Evolutionary conservation across 2,888 invertebrate species (phyloP).

Genomic region (Erebia palarica): DNA sequence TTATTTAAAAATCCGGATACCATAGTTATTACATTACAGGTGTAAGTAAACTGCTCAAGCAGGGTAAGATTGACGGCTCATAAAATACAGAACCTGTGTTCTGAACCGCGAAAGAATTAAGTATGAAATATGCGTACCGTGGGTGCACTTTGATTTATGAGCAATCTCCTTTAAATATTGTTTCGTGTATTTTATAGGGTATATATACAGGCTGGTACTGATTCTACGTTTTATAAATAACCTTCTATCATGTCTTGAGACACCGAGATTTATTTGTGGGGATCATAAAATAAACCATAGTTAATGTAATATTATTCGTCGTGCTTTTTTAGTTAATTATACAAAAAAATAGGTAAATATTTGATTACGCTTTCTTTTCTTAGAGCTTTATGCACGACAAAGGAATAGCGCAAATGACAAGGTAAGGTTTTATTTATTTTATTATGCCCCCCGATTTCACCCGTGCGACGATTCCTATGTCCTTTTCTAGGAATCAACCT

Average conservation of each 20-base stretch:
- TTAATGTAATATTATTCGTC: too few relatives aligned
- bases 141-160: constrained; percentile 77
- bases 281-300: background rate
- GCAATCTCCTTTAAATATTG: constrained; percentile 60
- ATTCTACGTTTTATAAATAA: background rate
- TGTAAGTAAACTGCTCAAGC: constrained; percentile 52
- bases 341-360: too few relatives aligned
- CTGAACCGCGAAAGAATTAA: constrained; percentile 77
- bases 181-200: constrained; percentile 45
- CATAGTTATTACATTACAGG: constrained; percentile 48
- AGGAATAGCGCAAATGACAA: background rate
- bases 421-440: background rate
- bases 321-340: too few relatives aligned
- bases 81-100: constrained; percentile 61
- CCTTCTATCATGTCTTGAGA: background rate
- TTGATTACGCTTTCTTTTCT: too few relatives aligned
- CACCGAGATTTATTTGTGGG: background rate
- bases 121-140: constrained; percentile 79
- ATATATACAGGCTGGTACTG: background rate
- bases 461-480: too few relatives aligned
- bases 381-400: too few relatives aligned
- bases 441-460: too few relatives aligned
- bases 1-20: background rate
- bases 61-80: constrained; percentile 61
- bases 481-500: too few relatives aligned